Base-by-base conservation (phyloP, 2,888 invertebrate species). In the Neoitamus cyanurus region DNA sequence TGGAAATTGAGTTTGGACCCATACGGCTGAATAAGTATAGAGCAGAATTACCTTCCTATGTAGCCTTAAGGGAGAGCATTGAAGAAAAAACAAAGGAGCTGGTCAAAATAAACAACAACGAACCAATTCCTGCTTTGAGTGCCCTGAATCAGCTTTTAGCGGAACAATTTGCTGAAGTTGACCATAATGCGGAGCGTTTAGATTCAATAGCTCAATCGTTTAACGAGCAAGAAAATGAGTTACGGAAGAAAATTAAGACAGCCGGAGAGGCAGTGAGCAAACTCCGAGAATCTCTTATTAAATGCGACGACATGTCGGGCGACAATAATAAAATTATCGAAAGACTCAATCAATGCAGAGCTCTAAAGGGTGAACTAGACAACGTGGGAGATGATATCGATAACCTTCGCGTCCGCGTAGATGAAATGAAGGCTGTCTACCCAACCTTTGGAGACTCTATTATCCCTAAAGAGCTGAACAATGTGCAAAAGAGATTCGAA, bases 291-390 rank as follows among this genome's bases (percentile, higher is more conserved):
- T 94, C 95, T 68, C 94, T 97, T n/a, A 95, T 96, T 68, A 96
- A 96, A 90, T 97, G 97, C 89, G 97, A 97, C 89, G 97, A 97
- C 88, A 93, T 97, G 91, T 96, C 96, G 2, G 98, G 98, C 0
- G 96, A 96, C 87, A 97, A 97, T 88, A 93, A 94, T 0, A 96
- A 96, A 89, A 95, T 98, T 84, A 92, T 97, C 83, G 94, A 95
- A 87, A 94, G 97, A 84, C 92, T 98, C 1, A 93, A 95, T 85
- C 94, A 94, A 86, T 95, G 97, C 87, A 95, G 95, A 89, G 92
- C 93, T 5, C 92, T 97, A 28, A 95, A 96, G 89, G 92, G 91
- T 31, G 94, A 96, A 87, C 91, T 98, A n/a, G 93, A 94, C 83
- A 92, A 93, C 77, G 93, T 95, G 83, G 94, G 94, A 87, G 93